Evolutionary conservation across 1,140 invertebrate species (phyloP).

Genomic region (Penaeus vannamei): DNA sequence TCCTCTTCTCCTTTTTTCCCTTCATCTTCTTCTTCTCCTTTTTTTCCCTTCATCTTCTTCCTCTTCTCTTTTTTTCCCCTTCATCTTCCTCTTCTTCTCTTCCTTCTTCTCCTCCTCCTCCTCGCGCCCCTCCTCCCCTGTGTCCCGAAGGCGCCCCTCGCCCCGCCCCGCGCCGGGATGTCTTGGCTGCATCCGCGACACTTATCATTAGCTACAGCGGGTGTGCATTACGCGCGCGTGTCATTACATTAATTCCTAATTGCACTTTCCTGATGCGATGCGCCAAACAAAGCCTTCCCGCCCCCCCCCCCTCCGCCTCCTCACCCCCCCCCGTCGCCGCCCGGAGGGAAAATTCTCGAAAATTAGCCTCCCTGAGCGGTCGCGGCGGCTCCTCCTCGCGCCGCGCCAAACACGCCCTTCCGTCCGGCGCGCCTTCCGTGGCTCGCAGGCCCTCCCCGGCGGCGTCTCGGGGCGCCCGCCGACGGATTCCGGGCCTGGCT

Average conservation of each 20-base stretch:
- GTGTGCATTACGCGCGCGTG: slow-evolving; percentile 55
- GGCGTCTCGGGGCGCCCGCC: too few species aligned
- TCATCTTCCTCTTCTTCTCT: slow-evolving; percentile 1
- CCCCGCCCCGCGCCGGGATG: too few species aligned
- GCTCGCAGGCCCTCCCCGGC: too few species aligned
- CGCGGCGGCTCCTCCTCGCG: background rate
- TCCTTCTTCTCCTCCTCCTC: background rate
- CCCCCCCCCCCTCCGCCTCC: background rate
- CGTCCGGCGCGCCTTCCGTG: too few species aligned
- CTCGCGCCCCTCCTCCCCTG: too few species aligned
- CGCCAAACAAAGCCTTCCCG: slow-evolving; percentile 42
- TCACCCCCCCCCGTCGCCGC: background rate
- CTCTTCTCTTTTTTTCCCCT: background rate
- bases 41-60: background rate
- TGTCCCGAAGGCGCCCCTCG: too few species aligned
- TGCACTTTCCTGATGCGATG: slow-evolving; percentile 53
- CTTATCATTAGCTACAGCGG: slow-evolving; percentile 56
- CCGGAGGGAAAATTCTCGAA: slow-evolving; percentile 15
- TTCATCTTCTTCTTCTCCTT: background rate
- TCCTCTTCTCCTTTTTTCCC: background rate
- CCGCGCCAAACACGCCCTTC: background rate
- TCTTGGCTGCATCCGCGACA: too few species aligned
- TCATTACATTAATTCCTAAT: slow-evolving; percentile 64
- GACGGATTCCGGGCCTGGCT: too few species aligned
- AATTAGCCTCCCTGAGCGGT: slow-evolving; percentile 21